A percentile compares a stretch with the other conserved stretches of the same genome.
phyloP scores from a whole-genome alignment of 2,797 vertebrate genomes.

The Hydrophis major region DNA sequence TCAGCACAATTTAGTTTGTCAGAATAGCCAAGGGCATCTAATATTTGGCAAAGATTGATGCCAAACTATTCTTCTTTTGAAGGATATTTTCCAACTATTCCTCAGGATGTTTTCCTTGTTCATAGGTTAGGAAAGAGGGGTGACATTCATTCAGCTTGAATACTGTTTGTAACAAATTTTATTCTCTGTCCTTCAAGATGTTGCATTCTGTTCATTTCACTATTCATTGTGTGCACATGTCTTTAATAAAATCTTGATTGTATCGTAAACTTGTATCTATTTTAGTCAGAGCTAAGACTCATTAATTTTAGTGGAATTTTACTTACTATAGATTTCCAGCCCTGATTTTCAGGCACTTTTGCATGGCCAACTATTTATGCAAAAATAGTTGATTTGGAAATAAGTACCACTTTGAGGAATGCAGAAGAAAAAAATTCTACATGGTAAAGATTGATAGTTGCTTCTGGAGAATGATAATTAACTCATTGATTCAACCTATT shows the following conservation, averaged over 20 bases:
- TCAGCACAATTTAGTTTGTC: not conserved
- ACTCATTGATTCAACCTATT: not conserved
- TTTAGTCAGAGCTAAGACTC: not conserved
- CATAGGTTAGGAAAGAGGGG: not conserved
- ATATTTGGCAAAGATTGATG: not conserved
- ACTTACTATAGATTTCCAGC: not conserved
- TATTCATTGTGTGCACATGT: not conserved
- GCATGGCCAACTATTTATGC: not conserved
- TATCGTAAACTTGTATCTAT: not conserved
- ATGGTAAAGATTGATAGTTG: not conserved
- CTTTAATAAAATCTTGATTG: not conserved
- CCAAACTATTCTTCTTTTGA: not conserved
- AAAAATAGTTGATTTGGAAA: not conserved
- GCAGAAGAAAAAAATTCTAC: not conserved
- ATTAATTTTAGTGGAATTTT: not conserved
- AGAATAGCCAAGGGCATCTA: not conserved
- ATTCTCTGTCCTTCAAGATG: not conserved
- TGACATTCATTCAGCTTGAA: slow-evolving; percentile 1
- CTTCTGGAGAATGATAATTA: not conserved
- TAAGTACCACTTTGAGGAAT: not conserved
- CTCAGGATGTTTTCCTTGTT: slow-evolving; percentile 11
- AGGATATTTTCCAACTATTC: not conserved
- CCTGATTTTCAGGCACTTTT: not conserved
- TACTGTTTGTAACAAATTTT: not conserved
- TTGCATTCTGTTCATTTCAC: not conserved